A percentile compares a stretch with the other conserved stretches of the same genome.
Conservation (phyloP, 2,888 invertebrate genomes). For the Eurytoma californica region DNA sequence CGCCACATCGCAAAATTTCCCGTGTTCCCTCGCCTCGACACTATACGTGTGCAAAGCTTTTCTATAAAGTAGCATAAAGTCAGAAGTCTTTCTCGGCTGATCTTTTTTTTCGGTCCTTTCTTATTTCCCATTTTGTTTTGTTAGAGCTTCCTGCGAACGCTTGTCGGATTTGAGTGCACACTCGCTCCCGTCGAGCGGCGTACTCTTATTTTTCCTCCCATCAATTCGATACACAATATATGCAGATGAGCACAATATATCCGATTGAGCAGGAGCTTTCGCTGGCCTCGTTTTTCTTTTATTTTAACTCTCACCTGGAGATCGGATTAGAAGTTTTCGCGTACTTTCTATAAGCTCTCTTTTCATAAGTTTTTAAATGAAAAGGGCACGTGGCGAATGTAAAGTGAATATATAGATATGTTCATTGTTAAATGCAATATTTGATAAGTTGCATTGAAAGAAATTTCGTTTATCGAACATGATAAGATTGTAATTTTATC, state of each 20-base stretch:
- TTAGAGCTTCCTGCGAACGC: not conserved
- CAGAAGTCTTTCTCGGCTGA: not conserved
- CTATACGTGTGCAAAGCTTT: not conserved
- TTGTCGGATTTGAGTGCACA: not conserved
- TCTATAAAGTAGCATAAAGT: constrained; percentile 8
- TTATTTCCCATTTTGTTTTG: not conserved
- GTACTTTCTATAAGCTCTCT: not conserved
- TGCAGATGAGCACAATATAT: too few relatives aligned
- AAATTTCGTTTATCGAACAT: too few relatives aligned
- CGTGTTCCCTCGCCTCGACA: not conserved
- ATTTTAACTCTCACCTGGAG: not conserved
- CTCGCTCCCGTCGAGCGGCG: not conserved
- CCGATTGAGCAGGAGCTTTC: not conserved
- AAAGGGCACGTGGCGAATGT: too few relatives aligned
- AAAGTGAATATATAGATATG: too few relatives aligned
- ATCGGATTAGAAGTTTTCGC: not conserved
- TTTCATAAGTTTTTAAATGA: too few relatives aligned
- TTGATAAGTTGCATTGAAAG: too few relatives aligned
- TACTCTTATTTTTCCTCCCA: not conserved
- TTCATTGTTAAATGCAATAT: too few relatives aligned
- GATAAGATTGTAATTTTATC: too few relatives aligned
- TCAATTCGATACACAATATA: not conserved
- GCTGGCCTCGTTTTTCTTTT: not conserved
- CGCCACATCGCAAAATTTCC: not conserved
- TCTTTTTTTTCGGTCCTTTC: not conserved